Evolutionary conservation across 2,797 vertebrate genomes (phyloP), one percentile per base, ranked within the genome.

Genomic region (Chaetodon trifasciatus): DNA sequence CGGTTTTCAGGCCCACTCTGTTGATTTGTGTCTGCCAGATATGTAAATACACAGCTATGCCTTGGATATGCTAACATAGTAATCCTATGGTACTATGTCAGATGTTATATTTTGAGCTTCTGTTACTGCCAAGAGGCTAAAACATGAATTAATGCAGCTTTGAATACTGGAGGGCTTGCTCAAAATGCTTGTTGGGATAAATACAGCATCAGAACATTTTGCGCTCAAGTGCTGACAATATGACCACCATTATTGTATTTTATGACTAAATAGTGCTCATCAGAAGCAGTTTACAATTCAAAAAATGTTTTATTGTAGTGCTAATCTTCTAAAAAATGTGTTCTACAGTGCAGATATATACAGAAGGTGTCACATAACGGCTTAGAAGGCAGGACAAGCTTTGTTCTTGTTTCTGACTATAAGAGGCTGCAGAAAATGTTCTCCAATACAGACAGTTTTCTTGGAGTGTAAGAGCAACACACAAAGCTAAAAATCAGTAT

Each of bases 401-500:
- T 84, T 83, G 68, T 78, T 88, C 62, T 81, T 77, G 32, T 70
- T 56, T 82, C 40, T 62, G 57, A 39, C 55, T 83, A 39, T 49
- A 66, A 80, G 74, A 83, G 46, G 63, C 60, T 42, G 53, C 67
- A 69, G 69, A 57, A 80, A 77, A 83, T 68, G 47, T 76, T 84
- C 56, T n/a, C 74, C 72, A 81, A 86, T 66, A 70, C 71, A 74
- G 52, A 71, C 62, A 17, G 77, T 83, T 86, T 78, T 87, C 73
- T 78, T 69, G 42, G 46, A 82, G 69, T 55, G 49, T 53, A 50
- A 74, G 75, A 89, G 69, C 47, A 72, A 89, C 52, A 84, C 76
- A 84, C 83, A 84, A 76, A 86, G 70, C 76, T 81, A 85, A 80
- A 84, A 82, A 80, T 89, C 86, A 39, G 79, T 83, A 87, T 90